phyloP scores from a whole-genome alignment of 2,888 invertebrate genomes.

The Sarcophaga caerulescens region DNA sequence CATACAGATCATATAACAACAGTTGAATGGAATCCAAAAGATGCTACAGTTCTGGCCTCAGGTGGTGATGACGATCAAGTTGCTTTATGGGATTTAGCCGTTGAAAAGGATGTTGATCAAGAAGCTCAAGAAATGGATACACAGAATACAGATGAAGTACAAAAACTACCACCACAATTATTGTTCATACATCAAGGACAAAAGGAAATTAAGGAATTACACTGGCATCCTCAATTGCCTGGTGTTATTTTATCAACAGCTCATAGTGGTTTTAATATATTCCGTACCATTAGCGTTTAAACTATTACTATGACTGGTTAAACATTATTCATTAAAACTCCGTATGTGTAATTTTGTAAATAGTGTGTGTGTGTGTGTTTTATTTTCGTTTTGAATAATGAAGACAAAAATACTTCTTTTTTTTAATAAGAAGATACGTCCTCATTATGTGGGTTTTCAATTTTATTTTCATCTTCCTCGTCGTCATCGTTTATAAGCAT shows the following conservation, averaged over 20 bases:
- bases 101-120: slow-evolving; percentile 88
- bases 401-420: too few relatives aligned
- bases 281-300: slow-evolving; percentile 95
- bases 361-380: background rate
- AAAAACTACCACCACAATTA: slow-evolving; percentile 95
- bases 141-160: slow-evolving; percentile 86
- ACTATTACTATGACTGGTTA: background rate
- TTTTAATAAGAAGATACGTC: background rate
- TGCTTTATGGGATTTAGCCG: slow-evolving; percentile 97
- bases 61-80: slow-evolving; percentile 97
- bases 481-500: slow-evolving; percentile 75
- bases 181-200: slow-evolving; percentile 99
- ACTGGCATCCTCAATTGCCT: slow-evolving; percentile 98
- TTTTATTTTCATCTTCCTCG: slow-evolving; percentile 53
- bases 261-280: slow-evolving; percentile 97
- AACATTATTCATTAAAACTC: too few relatives aligned
- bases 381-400: slow-evolving; percentile 26
- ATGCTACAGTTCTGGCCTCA: slow-evolving; percentile 96
- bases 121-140: slow-evolving; percentile 82
- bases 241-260: slow-evolving; percentile 97
- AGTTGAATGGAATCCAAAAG: slow-evolving; percentile 97
- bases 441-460: background rate
- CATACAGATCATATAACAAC: slow-evolving; percentile 96
- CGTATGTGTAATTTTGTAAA: slow-evolving; percentile 30
- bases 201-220: slow-evolving; percentile 97